A percentile compares a stretch with the other conserved stretches of the same genome.
phyloP scores from a whole-genome alignment of 2,113 vertebrate species.

The Seriola aureovittata region DNA sequence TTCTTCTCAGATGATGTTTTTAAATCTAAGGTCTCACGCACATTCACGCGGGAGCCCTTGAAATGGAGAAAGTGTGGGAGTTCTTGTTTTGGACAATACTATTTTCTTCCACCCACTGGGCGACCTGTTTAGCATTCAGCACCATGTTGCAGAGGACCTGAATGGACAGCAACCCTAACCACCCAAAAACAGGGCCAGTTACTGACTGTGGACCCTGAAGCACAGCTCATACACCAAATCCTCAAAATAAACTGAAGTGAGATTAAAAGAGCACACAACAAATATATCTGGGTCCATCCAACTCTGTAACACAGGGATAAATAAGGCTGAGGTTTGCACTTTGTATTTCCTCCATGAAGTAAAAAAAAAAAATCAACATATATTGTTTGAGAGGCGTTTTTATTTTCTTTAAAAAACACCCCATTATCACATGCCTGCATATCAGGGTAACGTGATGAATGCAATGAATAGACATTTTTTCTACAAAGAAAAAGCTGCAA shows the following conservation, averaged over 20 bases:
- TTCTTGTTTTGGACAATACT: not conserved
- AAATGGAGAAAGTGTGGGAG: constrained; percentile 1
- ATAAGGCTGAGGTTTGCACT: not conserved
- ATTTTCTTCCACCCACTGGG: not conserved
- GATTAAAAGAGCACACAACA: not conserved
- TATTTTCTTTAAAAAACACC: not conserved
- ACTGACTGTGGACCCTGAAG: not conserved
- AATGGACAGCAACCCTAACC: constrained; percentile 25
- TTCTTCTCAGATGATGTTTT: not conserved
- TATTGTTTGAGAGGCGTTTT: not conserved
- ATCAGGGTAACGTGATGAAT: not conserved
- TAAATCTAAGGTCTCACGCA: not conserved
- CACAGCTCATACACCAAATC: not conserved
- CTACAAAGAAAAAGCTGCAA: not conserved
- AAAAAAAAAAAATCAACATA: not conserved
- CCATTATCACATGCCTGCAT: not conserved
- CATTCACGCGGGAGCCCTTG: accelerated
- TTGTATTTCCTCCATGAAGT: not conserved
- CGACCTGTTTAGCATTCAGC: constrained; percentile 60
- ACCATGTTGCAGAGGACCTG: constrained; percentile 47
- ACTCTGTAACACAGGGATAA: not conserved
- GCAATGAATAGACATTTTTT: not conserved
- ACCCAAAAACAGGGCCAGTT: not conserved
- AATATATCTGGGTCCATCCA: not conserved
- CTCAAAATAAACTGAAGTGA: not conserved